Base-by-base conservation (phyloP, 2,888 invertebrate species). In the Zeuzera pyrina region DNA sequence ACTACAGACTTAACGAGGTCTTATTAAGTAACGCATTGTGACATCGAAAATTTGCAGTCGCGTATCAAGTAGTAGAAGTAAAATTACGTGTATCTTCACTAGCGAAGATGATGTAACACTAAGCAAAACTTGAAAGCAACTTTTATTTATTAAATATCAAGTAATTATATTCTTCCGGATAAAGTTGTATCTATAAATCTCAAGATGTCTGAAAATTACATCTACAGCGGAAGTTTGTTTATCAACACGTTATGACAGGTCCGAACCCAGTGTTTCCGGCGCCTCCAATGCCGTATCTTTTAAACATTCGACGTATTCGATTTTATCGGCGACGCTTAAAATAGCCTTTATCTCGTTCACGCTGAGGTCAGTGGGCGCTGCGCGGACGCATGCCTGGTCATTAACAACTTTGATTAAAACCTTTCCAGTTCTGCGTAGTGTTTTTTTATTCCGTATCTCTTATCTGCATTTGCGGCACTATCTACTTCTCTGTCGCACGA, bases 311-410 rank as follows among this genome's bases (percentile, higher is more conserved):
- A 69, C 67, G 68, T 73, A 67, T 71, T 65, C 57, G 60, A 71
- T 70, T 65, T 76, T 77, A 79, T 81, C 78, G 28, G 52, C 56
- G 49, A 46, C 55, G 69, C 79, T 79, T 59, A 62, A 83, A 83
- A 83, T 83, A 83, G 72, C 64, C 55, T 68, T 76, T 81, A 83
- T 81, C 81, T 79, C 68, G 69, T 65, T 57, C 57, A 60, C 56
- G 53, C 62, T 77, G 78, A 78, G 79, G 81, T 79, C 79, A 78
- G 66, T 77, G 70, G 74, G 76, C 72, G 67, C 70, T 68, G 66
- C 63, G 68, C 51, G 49, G 57, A 45, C 63, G 57, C 64, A 69
- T 62, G 57, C 58, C 56, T 56, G 53, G 66, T 66, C 71, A 69
- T 72, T 70, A 68, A 64, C 61, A 52, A 52, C 51, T 57, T 61